Percentiles rank a stretch among this genome's conserved stretches.
Conservation (phyloP, 1,140 invertebrate species). For the Venturia canescens region DNA sequence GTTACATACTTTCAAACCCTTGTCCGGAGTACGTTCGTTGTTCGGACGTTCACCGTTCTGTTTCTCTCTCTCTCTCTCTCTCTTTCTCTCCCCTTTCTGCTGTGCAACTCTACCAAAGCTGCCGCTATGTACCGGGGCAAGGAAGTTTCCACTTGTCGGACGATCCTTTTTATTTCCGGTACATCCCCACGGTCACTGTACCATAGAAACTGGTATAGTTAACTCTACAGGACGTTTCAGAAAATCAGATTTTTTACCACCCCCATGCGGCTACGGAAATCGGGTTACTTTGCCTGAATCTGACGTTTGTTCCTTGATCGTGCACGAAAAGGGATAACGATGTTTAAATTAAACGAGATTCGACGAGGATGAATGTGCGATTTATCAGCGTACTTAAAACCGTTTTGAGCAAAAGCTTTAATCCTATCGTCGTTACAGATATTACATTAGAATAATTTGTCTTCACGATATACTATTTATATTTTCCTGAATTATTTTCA, state of each 20-base stretch:
- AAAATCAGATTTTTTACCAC: background rate
- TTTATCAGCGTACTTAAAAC: no score
- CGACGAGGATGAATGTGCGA: no score
- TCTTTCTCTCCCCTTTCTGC: slow-evolving; percentile 5
- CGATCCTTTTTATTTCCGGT: slow-evolving; percentile 43
- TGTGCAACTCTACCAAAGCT: slow-evolving; percentile 4
- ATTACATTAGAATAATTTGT: no score
- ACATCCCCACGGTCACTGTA: background rate
- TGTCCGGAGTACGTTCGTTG: slow-evolving; percentile 5
- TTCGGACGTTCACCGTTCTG: slow-evolving; percentile 28
- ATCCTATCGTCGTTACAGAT: no score
- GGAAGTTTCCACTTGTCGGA: slow-evolving; percentile 44
- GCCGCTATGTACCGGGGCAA: slow-evolving; percentile 16
- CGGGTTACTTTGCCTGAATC: background rate
- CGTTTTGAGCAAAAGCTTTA: no score
- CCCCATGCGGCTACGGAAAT: background rate
- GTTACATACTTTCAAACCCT: background rate
- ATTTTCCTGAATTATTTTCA: no score
- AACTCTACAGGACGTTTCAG: slow-evolving; percentile 26
- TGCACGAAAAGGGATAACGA: no score
- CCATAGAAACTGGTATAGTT: background rate
- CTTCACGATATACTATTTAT: no score
- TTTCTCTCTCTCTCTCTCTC: background rate
- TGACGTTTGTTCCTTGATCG: background rate
- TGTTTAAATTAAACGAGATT: no score